Base-by-base conservation (phyloP, 2,888 invertebrate genomes). In the Lissonota sp. region DNA sequence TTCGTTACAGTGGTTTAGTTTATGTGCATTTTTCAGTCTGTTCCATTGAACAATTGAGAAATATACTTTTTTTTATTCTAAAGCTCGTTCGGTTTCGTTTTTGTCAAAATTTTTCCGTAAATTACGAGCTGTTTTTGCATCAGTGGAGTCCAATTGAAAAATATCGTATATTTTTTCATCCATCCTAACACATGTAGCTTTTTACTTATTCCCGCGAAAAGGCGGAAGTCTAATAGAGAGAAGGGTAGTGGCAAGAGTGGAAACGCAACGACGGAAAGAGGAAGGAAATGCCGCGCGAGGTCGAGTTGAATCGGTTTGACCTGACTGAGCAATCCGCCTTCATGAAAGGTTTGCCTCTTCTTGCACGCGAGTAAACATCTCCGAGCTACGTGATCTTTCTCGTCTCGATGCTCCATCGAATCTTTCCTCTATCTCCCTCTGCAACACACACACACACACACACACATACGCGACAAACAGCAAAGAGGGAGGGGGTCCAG, bases 321-420 rank as follows among this genome's bases (percentile, higher is more conserved):
- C 89, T 63, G 77, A 69, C 79, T 79, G 64, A 53, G 60, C 62
- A 46, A 16, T 39, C 76, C 80, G 57, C 70, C 70, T 77, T 53
- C 44, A 72, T 75, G 66, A 77, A 81, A 74, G 80, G 66, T 70
- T 74, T 77, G 73, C 80, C 80, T 81, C 66, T 74, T 74, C 64
- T 55, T 86, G 87, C 88, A 90, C 89, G 89, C 88, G 87, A 88
- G 87, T 87, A 87, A 90, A 88, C 88, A 88, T 88, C 87, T 84
- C 82, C 26, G 64, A 74, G 80, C 70, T 81, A 81, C 80, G 80
- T 81, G 77, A 70, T 77, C 77, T 76, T 63, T 73, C 76, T 80
- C 64, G 26, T 26, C 26, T 26, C 26, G 26, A 26, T 26, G 26
- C 26, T 26, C 26, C 26, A 26, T 26, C 26, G 26, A 26, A 26